A percentile compares a stretch with the other conserved stretches of the same genome.
These are phyloP conservation scores for Synodontis membranacea DNA, from an alignment of 2,113 vertebrate species.

Conservation along the genomic window DNA sequence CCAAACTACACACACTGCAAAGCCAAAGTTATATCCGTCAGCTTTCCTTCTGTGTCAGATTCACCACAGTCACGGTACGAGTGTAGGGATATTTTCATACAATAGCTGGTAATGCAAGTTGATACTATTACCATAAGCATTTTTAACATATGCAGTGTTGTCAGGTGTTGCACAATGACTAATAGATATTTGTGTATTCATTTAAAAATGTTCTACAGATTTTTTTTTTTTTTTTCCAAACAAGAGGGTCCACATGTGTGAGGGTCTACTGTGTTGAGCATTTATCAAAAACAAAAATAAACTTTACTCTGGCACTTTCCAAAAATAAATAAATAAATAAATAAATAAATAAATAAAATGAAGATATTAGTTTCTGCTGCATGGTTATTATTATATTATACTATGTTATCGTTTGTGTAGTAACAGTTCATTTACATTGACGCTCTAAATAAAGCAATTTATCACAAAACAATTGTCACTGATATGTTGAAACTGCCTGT, in stretches of 20 bases:
- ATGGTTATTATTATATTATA: neutral
- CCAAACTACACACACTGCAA: constrained; percentile 28
- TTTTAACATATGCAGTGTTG: neutral
- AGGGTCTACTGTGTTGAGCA: neutral
- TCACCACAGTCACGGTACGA: neutral
- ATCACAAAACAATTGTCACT: neutral
- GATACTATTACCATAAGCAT: neutral
- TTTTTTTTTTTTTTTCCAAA: neutral
- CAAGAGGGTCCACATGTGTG: neutral
- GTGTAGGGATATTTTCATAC: too few relatives aligned
- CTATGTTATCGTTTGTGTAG: neutral
- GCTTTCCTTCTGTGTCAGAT: neutral
- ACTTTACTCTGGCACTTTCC: neutral
- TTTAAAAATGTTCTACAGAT: neutral
- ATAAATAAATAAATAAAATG: neutral
- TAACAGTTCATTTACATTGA: neutral
- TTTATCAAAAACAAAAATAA: neutral
- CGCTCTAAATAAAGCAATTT: neutral
- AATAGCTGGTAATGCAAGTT: neutral
- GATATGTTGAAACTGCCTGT: neutral
- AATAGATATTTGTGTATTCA: neutral
- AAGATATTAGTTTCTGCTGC: neutral
- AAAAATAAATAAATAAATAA: neutral
- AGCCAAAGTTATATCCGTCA: neutral
- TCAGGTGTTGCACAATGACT: neutral